A percentile compares a stretch with the other conserved stretches of the same genome.
Evolutionary conservation across 2,113 vertebrate genomes (phyloP).

Genomic region (Bungarus multicinctus): DNA sequence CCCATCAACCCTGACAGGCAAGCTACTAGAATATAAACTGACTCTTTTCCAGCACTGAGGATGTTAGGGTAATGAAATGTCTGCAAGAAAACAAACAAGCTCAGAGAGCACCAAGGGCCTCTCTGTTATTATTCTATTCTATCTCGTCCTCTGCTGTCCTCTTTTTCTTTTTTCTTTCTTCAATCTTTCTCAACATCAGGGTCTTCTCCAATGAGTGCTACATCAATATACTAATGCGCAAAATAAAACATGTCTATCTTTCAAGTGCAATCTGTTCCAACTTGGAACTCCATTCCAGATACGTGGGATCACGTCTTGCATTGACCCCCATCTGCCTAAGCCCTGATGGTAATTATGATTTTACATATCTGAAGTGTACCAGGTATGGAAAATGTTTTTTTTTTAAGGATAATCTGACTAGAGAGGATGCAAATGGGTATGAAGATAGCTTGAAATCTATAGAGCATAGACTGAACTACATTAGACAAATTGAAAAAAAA

Average conservation of each 20-base stretch:
- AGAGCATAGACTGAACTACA: not conserved
- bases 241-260: not conserved
- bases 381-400: not conserved
- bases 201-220: not conserved
- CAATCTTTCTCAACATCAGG: not conserved
- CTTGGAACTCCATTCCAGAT: not conserved
- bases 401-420: not conserved
- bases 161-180: not conserved
- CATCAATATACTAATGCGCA: not conserved
- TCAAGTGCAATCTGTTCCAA: not conserved
- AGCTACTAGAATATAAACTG: not conserved
- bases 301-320: not conserved
- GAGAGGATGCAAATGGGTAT: not conserved
- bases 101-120: not conserved
- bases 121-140: not conserved
- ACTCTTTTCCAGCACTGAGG: not conserved
- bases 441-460: not conserved
- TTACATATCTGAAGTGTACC: not conserved
- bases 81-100: not conserved
- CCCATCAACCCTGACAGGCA: not conserved
- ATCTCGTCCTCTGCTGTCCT: not conserved
- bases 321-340: not conserved
- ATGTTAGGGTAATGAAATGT: not conserved
- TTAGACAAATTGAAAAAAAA: not conserved
- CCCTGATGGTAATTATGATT: not conserved